Base-by-base conservation (phyloP, 2,113 vertebrate species). In the Hystrix cristata region DNA sequence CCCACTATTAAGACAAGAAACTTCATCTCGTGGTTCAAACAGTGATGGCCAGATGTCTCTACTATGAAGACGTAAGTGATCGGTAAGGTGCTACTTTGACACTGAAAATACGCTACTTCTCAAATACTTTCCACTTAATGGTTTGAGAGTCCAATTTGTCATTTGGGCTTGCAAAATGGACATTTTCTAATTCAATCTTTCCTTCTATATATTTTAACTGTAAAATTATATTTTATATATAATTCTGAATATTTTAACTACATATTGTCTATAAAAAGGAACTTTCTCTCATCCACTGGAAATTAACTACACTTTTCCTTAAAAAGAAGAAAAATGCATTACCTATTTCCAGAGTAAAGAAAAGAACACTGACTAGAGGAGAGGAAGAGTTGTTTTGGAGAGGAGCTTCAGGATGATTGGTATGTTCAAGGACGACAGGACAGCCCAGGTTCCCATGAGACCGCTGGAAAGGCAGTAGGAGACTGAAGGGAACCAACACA, bases 251-350 rank as follows among this genome's bases (percentile, higher is more conserved):
- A 38, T 38, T 38, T 38, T 38, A 38, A 38, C 38, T 38, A 38
- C 38, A 38, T 38, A 38, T 76, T 59, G 71, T 88, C 72, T 59
- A 12, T 83, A 23, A 48, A 85, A 94, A 69, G n/a, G 46, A 78
- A 7, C n/a, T 86, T 94, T 88, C 76, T 43, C 88, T 97, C 38
- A 80, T 74, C 59, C 46, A 43, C 65, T 79, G 1, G 14, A 88
- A 93, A 71, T 94, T 14, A 86, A 91, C 38, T 67, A 64, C 0
- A 53, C 4, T 90, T 82, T 59, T 51, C 31, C 21, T 83, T 43
- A 53, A 81, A 78, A 81, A 62, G 31, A 71, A 31, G 1, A 34
- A 14, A 86, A 85, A 82, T 46, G 34, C 16, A 51, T 53, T 85
- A 48, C 29, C 46, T 64, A 60, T 72, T 82, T 95, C 79, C 69